These are phyloP conservation scores for Phodopus roborovskii DNA, from an alignment of 2,113 vertebrate genomes.

Conservation along the genomic window DNA sequence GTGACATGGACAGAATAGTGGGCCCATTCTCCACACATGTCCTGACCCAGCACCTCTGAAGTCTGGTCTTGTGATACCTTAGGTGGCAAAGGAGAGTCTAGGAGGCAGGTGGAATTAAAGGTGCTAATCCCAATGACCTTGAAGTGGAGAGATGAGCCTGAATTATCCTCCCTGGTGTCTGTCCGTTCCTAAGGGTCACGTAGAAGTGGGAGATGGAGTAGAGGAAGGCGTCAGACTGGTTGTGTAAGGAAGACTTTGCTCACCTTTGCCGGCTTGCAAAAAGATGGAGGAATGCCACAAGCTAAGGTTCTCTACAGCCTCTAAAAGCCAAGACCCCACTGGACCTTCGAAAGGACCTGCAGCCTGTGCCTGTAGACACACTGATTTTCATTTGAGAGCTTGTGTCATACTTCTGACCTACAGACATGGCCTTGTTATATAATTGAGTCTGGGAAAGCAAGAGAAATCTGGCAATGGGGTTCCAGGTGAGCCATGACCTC, in stretches of 20 bases:
- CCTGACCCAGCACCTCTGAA: neutral
- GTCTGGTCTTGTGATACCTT: rapidly evolving
- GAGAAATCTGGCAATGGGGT: neutral
- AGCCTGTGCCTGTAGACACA: rapidly evolving
- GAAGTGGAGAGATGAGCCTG: neutral
- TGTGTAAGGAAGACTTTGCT: neutral
- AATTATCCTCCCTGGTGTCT: neutral
- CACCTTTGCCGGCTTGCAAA: neutral
- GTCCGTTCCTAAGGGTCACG: neutral
- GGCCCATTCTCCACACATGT: neutral
- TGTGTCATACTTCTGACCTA: neutral
- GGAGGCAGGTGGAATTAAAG: neutral
- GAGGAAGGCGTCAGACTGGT: neutral
- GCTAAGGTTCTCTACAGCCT: neutral
- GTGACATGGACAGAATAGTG: neutral
- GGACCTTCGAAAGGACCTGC: rapidly evolving
- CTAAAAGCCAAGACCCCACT: neutral
- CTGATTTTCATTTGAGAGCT: rapidly evolving
- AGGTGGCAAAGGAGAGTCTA: neutral
- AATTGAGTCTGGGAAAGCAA: neutral
- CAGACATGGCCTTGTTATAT: neutral
- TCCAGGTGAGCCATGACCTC: neutral
- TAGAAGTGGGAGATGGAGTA: neutral
- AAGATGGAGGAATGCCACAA: neutral
- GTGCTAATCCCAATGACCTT: neutral